These are phyloP conservation scores for Macrotrachela quadricornifera DNA, from an alignment of 1,140 invertebrate species.

Conservation along the genomic window DNA sequence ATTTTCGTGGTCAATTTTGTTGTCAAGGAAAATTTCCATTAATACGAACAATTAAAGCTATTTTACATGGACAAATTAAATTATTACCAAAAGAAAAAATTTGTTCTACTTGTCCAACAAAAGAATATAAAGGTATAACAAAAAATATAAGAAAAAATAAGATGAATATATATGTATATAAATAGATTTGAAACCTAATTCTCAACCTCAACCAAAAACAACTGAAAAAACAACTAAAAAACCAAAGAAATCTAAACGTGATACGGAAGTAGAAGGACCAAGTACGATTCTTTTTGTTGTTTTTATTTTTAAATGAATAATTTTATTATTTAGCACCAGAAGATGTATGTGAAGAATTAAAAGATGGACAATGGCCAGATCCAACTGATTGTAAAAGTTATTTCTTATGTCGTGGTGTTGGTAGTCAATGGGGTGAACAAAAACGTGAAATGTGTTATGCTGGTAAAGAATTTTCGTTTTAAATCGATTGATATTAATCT, in stretches of 20 bases:
- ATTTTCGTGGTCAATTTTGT: slow-evolving; percentile 38
- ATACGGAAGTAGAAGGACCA: not conserved
- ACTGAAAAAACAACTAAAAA: too few relatives aligned
- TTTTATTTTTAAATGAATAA: too few relatives aligned
- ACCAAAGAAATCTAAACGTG: not conserved
- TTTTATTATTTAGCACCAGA: not conserved
- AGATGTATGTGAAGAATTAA: slow-evolving; percentile 5
- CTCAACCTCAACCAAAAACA: too few relatives aligned
- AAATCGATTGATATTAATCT: too few relatives aligned
- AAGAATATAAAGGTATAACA: slow-evolving; percentile 7
- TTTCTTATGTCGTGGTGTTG: slow-evolving; percentile 4
- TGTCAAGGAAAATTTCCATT: slow-evolving; percentile 60
- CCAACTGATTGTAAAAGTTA: slow-evolving; percentile 4
- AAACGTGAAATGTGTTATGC: slow-evolving; percentile 7
- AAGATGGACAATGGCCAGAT: slow-evolving; percentile 8
- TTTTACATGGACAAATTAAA: slow-evolving; percentile 16
- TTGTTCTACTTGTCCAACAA: slow-evolving; percentile 2
- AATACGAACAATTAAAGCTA: slow-evolving; percentile 64
- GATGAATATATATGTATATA: not conserved
- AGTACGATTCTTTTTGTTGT: too few relatives aligned
- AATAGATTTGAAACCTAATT: too few relatives aligned
- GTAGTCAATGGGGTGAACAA: slow-evolving; percentile 5
- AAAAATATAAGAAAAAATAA: not conserved
- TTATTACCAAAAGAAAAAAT: slow-evolving; percentile 11
- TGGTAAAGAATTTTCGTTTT: too few relatives aligned